phyloP scores from a whole-genome alignment of 1,140 invertebrate genomes.

The Pissodes strobi region DNA sequence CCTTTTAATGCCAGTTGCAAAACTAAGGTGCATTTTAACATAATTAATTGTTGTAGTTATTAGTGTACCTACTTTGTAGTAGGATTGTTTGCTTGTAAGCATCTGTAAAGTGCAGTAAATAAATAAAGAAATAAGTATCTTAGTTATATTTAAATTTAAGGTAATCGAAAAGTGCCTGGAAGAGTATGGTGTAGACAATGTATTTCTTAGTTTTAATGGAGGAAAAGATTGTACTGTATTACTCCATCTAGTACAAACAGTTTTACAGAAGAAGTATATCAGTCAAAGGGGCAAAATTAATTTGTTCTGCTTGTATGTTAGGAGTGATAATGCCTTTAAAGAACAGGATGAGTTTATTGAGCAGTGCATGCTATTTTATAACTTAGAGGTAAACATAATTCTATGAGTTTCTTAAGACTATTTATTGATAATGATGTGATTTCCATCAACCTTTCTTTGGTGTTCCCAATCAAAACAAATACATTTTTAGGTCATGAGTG shows the following conservation, averaged over 20 bases:
- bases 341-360: conserved; percentile 87
- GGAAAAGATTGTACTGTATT: conserved; percentile 96
- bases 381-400: conserved; percentile 59
- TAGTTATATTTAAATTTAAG: too few relatives aligned
- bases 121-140: too few relatives aligned
- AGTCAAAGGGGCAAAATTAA: conserved; percentile 33
- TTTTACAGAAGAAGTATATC: conserved; percentile 63
- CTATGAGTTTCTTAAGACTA: neutral
- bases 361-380: conserved; percentile 70
- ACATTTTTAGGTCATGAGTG: conserved; percentile 61
- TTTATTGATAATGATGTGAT: neutral
- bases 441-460: neutral
- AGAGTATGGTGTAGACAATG: conserved; percentile 67
- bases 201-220: conserved; percentile 93
- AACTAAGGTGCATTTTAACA: too few relatives aligned
- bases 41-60: too few relatives aligned
- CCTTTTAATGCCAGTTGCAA: too few relatives aligned
- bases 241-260: conserved; percentile 74
- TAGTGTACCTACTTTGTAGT: too few relatives aligned
- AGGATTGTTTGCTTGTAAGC: too few relatives aligned
- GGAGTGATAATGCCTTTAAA: conserved; percentile 75
- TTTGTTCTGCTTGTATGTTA: conserved; percentile 70
- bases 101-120: too few relatives aligned
- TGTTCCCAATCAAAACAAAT: neutral
- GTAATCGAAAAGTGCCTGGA: too few relatives aligned